Base-by-base conservation (phyloP, 1,140 invertebrate genomes). In the Fopius arisanus region DNA sequence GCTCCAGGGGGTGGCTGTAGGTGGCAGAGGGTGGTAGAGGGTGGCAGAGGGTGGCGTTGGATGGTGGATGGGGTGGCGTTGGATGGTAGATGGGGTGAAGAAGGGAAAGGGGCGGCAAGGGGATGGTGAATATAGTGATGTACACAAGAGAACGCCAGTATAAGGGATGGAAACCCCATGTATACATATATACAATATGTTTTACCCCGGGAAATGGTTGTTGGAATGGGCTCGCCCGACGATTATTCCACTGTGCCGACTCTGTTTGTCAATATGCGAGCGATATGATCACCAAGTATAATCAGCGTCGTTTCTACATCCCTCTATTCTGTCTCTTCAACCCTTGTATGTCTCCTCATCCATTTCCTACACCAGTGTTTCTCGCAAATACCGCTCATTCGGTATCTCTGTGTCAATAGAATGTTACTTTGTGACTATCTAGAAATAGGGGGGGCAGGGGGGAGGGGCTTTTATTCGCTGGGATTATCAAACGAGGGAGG, bases 251-350 rank as follows among this genome's bases (percentile, higher is more conserved):
- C 54, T 59, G 19, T 23, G 23, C 23, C 21, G 23, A 12, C 54
- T 26, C 23, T 79, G 78, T 85, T 86, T 85, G 82, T 83, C 84
- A 82, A 86, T 83, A 82, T 81, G 73, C 78, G 77, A 82, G 76
- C 80, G 80, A 82, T 82, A 82, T 82, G 79, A 86, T 83, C 82
- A 80, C 79, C 78, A 81, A 79, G 82, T 83, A 84, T 85, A 85
- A 84, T 86, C 43, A 48, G 43, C 83, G 84, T 80, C 77, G 73
- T 23, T 59, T 41, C 43, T 48, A 48, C 43, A 48, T 21, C 63
- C 16, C 16, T 41, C 14, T 59, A 26, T 59, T 14, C 54, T 26
- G 54, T 59, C 23, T n/a, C 23, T 59, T 59, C 23, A 51, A 19
- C 54, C 54, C 54, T 59, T 59, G 23, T 59, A 28, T 59, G 21